Evolutionary conservation across 2,113 vertebrate genomes (phyloP).

Genomic region (Ceyx cyanopectus): DNA sequence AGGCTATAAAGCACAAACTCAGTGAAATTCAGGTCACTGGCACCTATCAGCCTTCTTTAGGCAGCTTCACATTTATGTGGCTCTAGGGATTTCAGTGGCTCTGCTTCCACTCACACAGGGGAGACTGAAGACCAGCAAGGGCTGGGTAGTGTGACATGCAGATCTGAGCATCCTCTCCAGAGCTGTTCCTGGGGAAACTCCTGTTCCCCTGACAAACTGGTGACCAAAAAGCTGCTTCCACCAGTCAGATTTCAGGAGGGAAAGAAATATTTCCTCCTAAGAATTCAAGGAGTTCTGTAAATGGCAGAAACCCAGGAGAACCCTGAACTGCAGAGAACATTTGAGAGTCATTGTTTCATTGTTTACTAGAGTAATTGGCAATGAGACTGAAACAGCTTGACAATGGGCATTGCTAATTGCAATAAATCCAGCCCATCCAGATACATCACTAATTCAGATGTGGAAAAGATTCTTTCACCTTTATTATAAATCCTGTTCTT

Average conservation of each 20-base stretch:
- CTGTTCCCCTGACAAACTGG: background rate
- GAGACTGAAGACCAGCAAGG: background rate
- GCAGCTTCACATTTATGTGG: background rate
- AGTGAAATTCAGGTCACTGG: conserved; percentile 49
- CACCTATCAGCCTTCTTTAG: conserved; percentile 19
- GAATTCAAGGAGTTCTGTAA: background rate
- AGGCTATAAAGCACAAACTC: conserved; percentile 6
- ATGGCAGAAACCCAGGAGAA: background rate
- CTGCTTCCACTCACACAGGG: background rate
- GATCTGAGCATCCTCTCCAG: background rate
- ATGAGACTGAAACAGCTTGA: background rate
- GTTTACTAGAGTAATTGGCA: background rate
- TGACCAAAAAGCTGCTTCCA: background rate
- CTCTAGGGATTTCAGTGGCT: background rate
- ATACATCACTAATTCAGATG: background rate
- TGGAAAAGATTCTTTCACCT: background rate
- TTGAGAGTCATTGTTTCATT: background rate
- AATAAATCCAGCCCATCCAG: background rate
- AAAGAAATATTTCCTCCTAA: background rate
- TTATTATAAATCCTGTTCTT: background rate
- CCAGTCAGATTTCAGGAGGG: background rate
- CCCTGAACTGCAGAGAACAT: background rate
- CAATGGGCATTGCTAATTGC: background rate
- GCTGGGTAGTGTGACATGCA: background rate
- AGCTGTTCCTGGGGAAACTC: background rate